These are phyloP conservation scores for Panthera leo DNA, from an alignment of 2,113 vertebrate genomes.

Conservation along the genomic window DNA sequence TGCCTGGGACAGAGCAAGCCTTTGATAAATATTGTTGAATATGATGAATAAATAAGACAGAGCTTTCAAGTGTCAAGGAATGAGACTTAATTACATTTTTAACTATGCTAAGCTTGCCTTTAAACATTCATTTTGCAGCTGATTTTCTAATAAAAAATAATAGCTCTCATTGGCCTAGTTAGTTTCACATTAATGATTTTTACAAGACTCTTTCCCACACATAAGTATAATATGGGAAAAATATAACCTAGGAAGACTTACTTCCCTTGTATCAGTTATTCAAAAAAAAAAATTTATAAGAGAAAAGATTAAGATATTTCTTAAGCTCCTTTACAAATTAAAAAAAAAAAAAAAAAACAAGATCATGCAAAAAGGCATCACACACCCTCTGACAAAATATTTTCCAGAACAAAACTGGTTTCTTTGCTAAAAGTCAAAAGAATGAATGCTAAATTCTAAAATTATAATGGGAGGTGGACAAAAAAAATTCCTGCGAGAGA, in stretches of 20 bases:
- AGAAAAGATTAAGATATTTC: slow-evolving; percentile 18
- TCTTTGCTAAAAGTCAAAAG: slow-evolving; percentile 78
- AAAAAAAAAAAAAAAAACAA: slow-evolving; percentile 57
- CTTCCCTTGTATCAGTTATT: neutral
- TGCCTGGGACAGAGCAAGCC: neutral
- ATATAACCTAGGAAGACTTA: neutral
- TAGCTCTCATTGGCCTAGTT: slow-evolving; percentile 60
- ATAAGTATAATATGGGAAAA: neutral
- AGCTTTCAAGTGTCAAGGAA: slow-evolving; percentile 60
- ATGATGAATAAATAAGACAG: slow-evolving; percentile 38
- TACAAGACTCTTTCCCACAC: slow-evolving; percentile 71
- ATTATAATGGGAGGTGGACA: slow-evolving; percentile 75
- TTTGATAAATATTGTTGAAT: slow-evolving; percentile 23
- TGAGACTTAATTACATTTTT: slow-evolving; percentile 55
- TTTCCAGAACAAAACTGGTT: slow-evolving; percentile 78
- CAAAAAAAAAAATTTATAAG: neutral
- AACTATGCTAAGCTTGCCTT: neutral
- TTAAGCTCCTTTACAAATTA: slow-evolving; percentile 56
- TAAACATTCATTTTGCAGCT: slow-evolving; percentile 67
- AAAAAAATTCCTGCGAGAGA: slow-evolving; percentile 73
- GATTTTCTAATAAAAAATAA: slow-evolving; percentile 73
- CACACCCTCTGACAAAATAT: slow-evolving; percentile 70
- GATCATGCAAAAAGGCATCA: slow-evolving; percentile 62
- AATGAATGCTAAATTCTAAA: slow-evolving; percentile 81
- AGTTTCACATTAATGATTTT: slow-evolving; percentile 69